Evolutionary conservation across 1,140 invertebrate species (phyloP).

Genomic region (Hycleus phaleratus): DNA sequence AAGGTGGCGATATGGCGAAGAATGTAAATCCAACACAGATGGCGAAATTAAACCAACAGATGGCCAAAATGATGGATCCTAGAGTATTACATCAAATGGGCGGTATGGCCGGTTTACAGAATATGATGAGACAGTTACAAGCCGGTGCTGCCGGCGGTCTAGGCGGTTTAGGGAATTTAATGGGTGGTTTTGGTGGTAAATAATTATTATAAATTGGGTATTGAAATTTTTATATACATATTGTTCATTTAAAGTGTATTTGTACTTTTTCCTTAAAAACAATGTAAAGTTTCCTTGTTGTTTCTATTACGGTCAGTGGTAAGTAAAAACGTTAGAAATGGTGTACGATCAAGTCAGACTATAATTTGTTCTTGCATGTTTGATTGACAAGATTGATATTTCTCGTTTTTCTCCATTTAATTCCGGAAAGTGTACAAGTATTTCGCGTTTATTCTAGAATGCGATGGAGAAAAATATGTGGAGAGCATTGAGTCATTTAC

Average conservation of each 20-base stretch:
- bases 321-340: too few relatives aligned
- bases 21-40: constrained; percentile 99
- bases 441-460: too few relatives aligned
- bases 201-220: neutral
- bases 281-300: too few relatives aligned
- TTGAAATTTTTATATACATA: constrained; percentile 9
- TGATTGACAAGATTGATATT: too few relatives aligned
- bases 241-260: neutral
- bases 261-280: too few relatives aligned
- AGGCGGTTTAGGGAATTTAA: constrained; percentile 64
- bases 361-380: too few relatives aligned
- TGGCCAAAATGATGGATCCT: constrained; percentile 99
- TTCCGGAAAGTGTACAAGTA: too few relatives aligned
- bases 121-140: constrained; percentile 97
- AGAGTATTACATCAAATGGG: constrained; percentile 87
- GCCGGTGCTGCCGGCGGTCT: constrained; percentile 72
- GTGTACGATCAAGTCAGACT: too few relatives aligned
- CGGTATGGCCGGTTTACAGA: constrained; percentile 93
- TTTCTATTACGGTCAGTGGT: neutral
- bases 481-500: too few relatives aligned
- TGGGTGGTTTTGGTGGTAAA: constrained; percentile 61
- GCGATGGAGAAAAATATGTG: too few relatives aligned
- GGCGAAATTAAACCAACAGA: constrained; percentile 98
- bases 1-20: constrained; percentile 96
- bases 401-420: too few relatives aligned